Evolutionary conservation across 1,140 invertebrate genomes (phyloP).

Genomic region (Gonatopus flavifemur): DNA sequence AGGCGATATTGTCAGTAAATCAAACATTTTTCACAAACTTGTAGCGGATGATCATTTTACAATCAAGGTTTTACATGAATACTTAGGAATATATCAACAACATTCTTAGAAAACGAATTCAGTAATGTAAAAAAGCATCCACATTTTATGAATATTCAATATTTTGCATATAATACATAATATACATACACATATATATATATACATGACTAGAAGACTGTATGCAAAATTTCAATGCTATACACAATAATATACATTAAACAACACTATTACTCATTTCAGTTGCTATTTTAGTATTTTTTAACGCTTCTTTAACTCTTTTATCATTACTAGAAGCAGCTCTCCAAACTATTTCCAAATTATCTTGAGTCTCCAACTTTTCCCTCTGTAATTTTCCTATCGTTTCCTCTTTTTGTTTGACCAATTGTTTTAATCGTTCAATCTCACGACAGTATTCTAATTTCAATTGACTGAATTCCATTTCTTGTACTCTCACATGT

Average conservation of each 20-base stretch:
- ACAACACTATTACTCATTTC: background rate
- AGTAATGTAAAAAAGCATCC: background rate
- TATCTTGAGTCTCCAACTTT: slow-evolving; percentile 46
- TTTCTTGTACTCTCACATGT: slow-evolving; percentile 58
- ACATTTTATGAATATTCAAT: background rate
- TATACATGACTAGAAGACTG: slow-evolving; percentile 7
- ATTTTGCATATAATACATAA: too few species aligned
- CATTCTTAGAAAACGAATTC: too few species aligned
- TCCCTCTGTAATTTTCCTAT: slow-evolving; percentile 53
- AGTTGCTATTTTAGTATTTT: slow-evolving; percentile 11
- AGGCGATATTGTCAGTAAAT: slow-evolving; percentile 33
- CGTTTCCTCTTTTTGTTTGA: slow-evolving; percentile 55
- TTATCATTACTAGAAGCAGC: slow-evolving; percentile 42
- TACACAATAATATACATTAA: background rate
- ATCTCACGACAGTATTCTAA: slow-evolving; percentile 57
- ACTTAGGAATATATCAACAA: background rate
- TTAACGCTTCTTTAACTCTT: slow-evolving; percentile 42
- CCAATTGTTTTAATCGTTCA: slow-evolving; percentile 52
- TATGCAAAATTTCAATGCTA: slow-evolving; percentile 3
- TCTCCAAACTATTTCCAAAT: slow-evolving; percentile 53
- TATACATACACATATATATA: slow-evolving; percentile 3
- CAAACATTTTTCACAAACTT: background rate
- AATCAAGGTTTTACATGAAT: background rate
- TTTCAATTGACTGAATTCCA: slow-evolving; percentile 55
- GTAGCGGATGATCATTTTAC: background rate